These are phyloP conservation scores for Sebastes kiyomatsui DNA, from an alignment of 2,797 vertebrate species.

Conservation along the genomic window DNA sequence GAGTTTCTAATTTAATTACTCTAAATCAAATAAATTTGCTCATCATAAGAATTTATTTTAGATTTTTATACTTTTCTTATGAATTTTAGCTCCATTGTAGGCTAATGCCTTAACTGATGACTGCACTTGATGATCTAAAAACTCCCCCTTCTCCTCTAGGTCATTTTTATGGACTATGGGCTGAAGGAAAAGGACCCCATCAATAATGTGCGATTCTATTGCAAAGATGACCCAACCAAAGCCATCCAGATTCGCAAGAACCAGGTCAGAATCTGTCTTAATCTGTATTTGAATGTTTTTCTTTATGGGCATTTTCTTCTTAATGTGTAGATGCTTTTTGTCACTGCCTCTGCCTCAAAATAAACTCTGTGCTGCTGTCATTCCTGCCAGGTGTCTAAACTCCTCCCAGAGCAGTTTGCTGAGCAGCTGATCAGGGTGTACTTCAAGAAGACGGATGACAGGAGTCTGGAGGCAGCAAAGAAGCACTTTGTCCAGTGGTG, in stretches of 20 bases:
- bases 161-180: conserved; percentile 93
- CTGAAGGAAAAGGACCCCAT: conserved; percentile 95
- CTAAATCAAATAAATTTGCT: neutral
- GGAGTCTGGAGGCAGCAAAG: conserved; percentile 80
- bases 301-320: neutral
- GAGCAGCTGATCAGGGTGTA: conserved; percentile 93
- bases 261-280: conserved; percentile 83
- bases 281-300: neutral
- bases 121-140: neutral
- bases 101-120: neutral
- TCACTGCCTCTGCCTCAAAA: neutral
- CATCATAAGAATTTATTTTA: neutral
- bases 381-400: conserved; percentile 87
- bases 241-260: conserved; percentile 88
- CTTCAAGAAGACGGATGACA: conserved; percentile 85
- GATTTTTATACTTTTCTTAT: neutral
- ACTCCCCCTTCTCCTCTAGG: conserved; percentile 67
- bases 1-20: conserved; percentile 53
- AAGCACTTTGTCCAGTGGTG: conserved; percentile 94
- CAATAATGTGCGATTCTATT: conserved; percentile 91
- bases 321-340: neutral
- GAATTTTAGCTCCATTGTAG: neutral
- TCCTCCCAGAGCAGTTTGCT: conserved; percentile 89
- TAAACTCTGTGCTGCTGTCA: neutral
- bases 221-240: conserved; percentile 85